These are phyloP conservation scores for Scaptomyza hsui DNA, from an alignment of 1,140 invertebrate species.

Conservation along the genomic window DNA sequence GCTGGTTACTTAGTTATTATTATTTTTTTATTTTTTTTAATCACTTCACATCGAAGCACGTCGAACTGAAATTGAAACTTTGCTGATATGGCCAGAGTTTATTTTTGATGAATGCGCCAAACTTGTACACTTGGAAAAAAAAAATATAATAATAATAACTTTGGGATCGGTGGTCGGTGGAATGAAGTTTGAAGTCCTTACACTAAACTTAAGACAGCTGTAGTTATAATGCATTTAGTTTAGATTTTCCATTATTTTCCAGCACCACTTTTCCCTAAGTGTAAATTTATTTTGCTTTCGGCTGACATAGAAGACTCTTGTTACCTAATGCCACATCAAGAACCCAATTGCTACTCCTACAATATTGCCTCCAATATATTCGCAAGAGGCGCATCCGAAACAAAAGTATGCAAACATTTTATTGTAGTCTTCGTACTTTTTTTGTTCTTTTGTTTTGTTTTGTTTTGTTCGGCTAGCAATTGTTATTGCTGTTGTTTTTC, in stretches of 20 bases:
- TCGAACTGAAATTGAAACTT: slow-evolving; percentile 18
- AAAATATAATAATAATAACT: no score
- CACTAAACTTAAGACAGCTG: no score
- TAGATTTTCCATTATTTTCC: no score
- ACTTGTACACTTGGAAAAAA: slow-evolving; percentile 4
- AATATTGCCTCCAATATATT: slow-evolving; percentile 17
- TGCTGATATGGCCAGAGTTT: slow-evolving; percentile 37
- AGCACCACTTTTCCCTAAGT: neutral
- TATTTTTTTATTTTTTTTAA: slow-evolving; percentile 14
- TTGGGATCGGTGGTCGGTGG: no score
- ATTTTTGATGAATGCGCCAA: slow-evolving; percentile 33
- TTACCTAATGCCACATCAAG: slow-evolving; percentile 65
- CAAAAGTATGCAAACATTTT: slow-evolving; percentile 19
- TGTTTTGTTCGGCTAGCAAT: slow-evolving; percentile 15
- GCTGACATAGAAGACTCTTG: slow-evolving; percentile 40
- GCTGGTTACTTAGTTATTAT: slow-evolving; percentile 1
- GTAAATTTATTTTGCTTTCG: neutral
- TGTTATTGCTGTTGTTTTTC: slow-evolving; percentile 38
- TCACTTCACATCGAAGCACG: slow-evolving; percentile 19
- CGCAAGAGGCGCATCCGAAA: slow-evolving; percentile 1
- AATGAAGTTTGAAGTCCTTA: no score
- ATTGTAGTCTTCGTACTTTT: slow-evolving; percentile 19
- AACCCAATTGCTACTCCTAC: slow-evolving; percentile 15
- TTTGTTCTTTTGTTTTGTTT: slow-evolving; percentile 19
- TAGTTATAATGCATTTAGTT: no score